Evolutionary conservation across 2,888 invertebrate species (phyloP).

Genomic region (Neocrepidodera transversa): DNA sequence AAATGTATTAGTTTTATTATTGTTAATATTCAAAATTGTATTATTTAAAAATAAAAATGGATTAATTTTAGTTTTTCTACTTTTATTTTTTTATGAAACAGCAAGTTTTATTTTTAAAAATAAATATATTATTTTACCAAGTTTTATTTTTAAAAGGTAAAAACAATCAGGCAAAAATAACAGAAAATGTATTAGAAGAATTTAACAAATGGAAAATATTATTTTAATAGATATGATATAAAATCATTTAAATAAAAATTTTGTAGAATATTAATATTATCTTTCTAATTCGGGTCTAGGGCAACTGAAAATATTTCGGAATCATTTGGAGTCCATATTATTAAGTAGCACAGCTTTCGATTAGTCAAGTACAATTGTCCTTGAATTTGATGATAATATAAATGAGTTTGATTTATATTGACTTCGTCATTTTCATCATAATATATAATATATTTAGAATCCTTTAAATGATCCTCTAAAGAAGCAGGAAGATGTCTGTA

Average conservation of each 20-base stretch:
- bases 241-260: background rate
- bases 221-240: background rate
- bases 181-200: no score
- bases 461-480: background rate
- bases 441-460: background rate
- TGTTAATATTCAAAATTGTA: background rate
- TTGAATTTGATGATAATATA: constrained; percentile 11
- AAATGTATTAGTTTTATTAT: no score
- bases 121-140: background rate
- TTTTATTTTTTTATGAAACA: no score
- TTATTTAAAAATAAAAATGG: background rate
- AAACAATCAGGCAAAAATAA: no score
- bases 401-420: background rate
- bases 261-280: background rate
- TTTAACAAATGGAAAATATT: background rate
- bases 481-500: no score
- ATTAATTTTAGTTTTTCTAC: background rate
- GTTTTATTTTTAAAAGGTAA: no score
- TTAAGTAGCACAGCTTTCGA: background rate
- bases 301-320: background rate
- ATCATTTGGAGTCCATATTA: background rate
- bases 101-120: no score
- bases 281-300: background rate
- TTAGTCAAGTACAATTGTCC: background rate
- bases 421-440: background rate